phyloP scores from a whole-genome alignment of 2,888 invertebrate genomes.

The Choristoneura rosaceana region DNA sequence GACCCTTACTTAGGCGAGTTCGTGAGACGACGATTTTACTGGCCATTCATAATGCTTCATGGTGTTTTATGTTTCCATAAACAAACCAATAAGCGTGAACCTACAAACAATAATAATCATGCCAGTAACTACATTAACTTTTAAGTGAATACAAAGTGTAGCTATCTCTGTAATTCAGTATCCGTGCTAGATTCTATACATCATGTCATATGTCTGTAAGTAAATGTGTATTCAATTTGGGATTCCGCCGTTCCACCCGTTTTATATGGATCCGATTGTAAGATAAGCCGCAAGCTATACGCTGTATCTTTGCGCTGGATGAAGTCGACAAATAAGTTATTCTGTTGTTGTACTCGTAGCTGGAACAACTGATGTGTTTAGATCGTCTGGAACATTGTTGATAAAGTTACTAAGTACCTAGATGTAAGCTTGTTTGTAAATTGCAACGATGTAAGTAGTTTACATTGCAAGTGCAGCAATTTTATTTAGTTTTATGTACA shows the following conservation, averaged over 20 bases:
- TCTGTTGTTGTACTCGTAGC: slow-evolving; percentile 10
- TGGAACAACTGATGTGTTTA: slow-evolving; percentile 3
- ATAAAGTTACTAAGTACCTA: neutral
- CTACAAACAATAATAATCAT: neutral
- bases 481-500: neutral
- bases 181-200: neutral
- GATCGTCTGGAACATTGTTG: neutral
- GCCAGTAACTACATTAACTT: neutral
- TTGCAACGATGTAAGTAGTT: neutral
- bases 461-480: neutral
- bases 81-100: neutral
- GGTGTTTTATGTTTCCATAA: neutral
- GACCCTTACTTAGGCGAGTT: slow-evolving; percentile 10
- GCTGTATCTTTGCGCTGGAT: slow-evolving; percentile 9
- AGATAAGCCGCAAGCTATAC: slow-evolving; percentile 24
- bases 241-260: slow-evolving; percentile 16
- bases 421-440: slow-evolving; percentile 2
- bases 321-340: slow-evolving; percentile 21
- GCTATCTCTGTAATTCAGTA: neutral
- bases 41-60: neutral
- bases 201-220: slow-evolving; percentile 9
- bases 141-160: slow-evolving; percentile 2
- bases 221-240: slow-evolving; percentile 31
- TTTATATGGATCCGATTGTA: slow-evolving; percentile 26
- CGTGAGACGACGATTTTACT: neutral